These are phyloP conservation scores for Apocheima hispidaria DNA, from an alignment of 2,888 invertebrate genomes.

Conservation along the genomic window DNA sequence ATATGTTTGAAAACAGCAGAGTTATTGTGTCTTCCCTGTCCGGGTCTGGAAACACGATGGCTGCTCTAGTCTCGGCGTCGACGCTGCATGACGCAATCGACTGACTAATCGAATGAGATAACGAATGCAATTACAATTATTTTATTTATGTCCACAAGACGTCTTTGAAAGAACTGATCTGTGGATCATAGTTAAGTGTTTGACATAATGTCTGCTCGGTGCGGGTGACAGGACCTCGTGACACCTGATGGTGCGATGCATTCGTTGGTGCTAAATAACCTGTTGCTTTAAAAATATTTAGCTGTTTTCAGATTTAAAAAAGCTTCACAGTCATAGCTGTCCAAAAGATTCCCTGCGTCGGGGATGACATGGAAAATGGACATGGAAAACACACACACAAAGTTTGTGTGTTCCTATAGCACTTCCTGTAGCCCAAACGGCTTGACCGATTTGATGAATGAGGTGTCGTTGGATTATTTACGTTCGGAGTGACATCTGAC, in stretches of 20 bases:
- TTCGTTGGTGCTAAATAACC: no score
- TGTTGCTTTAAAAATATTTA: no score
- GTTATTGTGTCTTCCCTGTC: neutral
- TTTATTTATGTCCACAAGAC: slow-evolving; percentile 63
- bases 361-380: no score
- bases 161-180: slow-evolving; percentile 50
- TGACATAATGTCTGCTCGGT: slow-evolving; percentile 25
- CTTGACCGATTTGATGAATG: no score
- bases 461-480: no score
- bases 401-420: no score
- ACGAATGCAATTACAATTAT: slow-evolving; percentile 79
- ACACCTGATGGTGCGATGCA: slow-evolving; percentile 26
- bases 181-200: slow-evolving; percentile 30
- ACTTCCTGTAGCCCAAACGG: no score
- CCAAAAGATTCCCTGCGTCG: no score
- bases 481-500: no score
- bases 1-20: neutral
- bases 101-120: slow-evolving; percentile 82
- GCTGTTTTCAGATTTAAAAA: no score
- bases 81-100: slow-evolving; percentile 69
- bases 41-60: slow-evolving; percentile 1
- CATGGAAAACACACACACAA: no score
- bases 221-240: slow-evolving; percentile 18
- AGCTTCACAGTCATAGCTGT: no score
- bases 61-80: slow-evolving; percentile 26